Base-by-base conservation (phyloP, 2,113 vertebrate species). In the Notechis scutatus region DNA sequence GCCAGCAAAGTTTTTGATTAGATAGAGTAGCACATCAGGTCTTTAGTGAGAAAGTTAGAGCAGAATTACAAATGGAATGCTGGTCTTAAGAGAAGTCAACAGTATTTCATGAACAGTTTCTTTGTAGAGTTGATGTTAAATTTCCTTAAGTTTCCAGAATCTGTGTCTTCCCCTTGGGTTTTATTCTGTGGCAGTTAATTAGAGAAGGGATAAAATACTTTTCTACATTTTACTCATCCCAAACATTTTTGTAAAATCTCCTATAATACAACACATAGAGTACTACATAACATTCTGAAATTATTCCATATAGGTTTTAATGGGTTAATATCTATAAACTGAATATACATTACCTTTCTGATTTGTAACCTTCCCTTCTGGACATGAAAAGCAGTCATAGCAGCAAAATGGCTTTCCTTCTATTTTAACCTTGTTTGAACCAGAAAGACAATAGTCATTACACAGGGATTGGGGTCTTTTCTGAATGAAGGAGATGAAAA, bases 181-280 rank as follows among this genome's bases (percentile, higher is more conserved):
- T 59, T 59, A 59, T 12, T 64, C 12, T 29, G 10, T 64, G 26
- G 61, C 11, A 14, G 9, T 12, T 64, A 64, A n/a, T 64, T 12
- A 14, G 26, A 10, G 11, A 14, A 10, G 59, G 3, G 26, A 29
- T 64, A 14, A 64, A 12, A 3, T 64, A n/a, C 3, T 14, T 64
- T 64, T 26, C 61, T n/a, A 5, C 12, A n/a, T 69, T n/a, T 69
- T 4, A n/a, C 64, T 15, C 29, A 69, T 69, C 64, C 4, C 29
- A 69, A n/a, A 3, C 3, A 4, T 5, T 1, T n/a, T 14, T 12
- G 1, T 69, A 15, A n/a, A 14, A 15, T 69, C 1, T n/a, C 1
- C 29, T 12, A n/a, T 69, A 15, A 15, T 14, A 29, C 12, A 5
- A 64, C 26, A 12, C 11, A n/a, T 64, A 14, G 0, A 14, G 0